Conservation (phyloP, 2,113 vertebrate genomes). For the Acrocephalus arundinaceus region DNA sequence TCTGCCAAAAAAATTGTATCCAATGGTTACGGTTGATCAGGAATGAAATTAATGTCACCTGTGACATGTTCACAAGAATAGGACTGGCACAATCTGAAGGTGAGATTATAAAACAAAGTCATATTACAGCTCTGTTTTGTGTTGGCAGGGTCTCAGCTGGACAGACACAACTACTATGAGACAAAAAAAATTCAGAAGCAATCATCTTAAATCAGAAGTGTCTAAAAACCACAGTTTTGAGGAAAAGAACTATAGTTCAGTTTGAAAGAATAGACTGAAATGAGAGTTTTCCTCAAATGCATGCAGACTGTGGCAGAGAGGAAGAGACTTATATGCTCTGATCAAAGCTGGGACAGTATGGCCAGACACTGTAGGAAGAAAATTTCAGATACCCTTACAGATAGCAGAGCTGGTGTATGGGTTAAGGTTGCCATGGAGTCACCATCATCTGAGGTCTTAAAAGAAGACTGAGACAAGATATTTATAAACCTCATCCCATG, state of each 20-base stretch:
- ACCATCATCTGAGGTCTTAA: background rate
- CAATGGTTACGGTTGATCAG: background rate
- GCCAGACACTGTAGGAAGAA: background rate
- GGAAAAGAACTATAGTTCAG: background rate
- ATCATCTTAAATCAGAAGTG: background rate
- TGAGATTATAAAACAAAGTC: background rate
- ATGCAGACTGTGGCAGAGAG: background rate
- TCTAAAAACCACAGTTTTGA: background rate
- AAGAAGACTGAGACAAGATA: background rate
- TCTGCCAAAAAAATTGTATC: background rate
- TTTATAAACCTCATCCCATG: background rate
- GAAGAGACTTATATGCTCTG: background rate
- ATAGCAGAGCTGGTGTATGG: background rate
- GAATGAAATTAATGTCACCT: background rate
- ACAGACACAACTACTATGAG: background rate
- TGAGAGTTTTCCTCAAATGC: background rate
- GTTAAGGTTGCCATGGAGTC: fast-evolving
- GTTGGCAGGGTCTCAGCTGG: background rate
- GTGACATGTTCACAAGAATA: background rate
- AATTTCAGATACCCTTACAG: background rate
- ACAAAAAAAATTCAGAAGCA: background rate
- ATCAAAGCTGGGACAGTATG: background rate
- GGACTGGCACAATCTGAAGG: background rate
- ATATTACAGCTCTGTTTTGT: background rate
- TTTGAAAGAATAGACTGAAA: background rate